Conservation (phyloP, 1,140 invertebrate genomes). For the Acromyrmex charruanus region DNA sequence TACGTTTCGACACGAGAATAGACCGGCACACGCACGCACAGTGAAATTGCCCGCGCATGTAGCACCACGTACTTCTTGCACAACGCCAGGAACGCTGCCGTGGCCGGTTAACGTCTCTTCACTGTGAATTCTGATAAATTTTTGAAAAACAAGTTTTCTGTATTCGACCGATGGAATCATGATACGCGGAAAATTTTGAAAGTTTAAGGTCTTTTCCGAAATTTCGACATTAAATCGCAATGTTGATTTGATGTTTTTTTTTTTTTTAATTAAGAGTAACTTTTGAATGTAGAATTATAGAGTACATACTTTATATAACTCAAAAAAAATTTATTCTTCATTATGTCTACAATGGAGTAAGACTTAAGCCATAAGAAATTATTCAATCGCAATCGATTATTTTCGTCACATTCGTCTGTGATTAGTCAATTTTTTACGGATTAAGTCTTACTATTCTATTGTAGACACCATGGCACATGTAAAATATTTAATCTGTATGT, state of each 20-base stretch:
- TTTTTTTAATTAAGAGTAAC: not conserved
- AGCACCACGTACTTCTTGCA: conserved; percentile 71
- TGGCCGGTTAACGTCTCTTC: conserved; percentile 41
- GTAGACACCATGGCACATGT: too few species aligned
- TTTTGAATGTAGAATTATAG: not conserved
- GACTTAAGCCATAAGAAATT: too few species aligned
- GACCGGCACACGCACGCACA: conserved; percentile 60
- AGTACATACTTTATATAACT: not conserved
- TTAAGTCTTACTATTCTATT: too few species aligned
- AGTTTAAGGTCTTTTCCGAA: not conserved
- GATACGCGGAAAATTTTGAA: not conserved
- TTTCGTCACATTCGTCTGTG: too few species aligned
- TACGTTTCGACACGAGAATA: conserved; percentile 50
- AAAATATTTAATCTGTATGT: not conserved
- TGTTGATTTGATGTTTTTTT: not conserved
- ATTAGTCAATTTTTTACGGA: too few species aligned
- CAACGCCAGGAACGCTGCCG: conserved; percentile 42
- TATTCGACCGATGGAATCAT: not conserved
- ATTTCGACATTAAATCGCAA: not conserved
- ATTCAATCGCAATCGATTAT: too few species aligned
- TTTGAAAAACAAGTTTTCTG: not conserved
- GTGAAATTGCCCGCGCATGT: conserved; percentile 69
- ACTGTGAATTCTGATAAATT: conserved; percentile 8
- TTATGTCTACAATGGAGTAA: too few species aligned
- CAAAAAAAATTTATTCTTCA: not conserved